Evolutionary conservation across 2,888 invertebrate species (phyloP), one percentile per base, ranked within the genome.

Genomic region (Paralinhomoeus sp.): DNA sequence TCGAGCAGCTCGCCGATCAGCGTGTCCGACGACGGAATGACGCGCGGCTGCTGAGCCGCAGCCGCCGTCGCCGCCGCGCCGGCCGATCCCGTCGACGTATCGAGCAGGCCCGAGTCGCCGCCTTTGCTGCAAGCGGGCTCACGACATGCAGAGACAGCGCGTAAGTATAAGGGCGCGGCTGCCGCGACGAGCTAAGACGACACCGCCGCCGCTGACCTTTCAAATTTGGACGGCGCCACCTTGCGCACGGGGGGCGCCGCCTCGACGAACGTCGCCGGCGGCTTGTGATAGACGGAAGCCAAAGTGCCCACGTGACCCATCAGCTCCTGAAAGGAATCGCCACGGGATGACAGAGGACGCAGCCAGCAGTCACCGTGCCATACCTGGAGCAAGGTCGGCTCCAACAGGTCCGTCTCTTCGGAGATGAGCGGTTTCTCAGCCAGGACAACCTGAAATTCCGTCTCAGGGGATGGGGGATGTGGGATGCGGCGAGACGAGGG

Each of bases 371-470:
- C 12, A 23, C 27, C 3, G 1, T 93, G 91, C 45, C 99, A 73
- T 67, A 99, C 97, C 64, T 97, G 93, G 49, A 97, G 68, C 37
- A 97, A 69, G 0, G 93, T 93, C 1, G 97, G 97, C 64, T 97
- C 97, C 51, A 97, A 67, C 38, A 93, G 70, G 70, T 97, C 97
- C 0, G 93, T 97, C 70, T 97, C 97, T 64, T 99, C 97, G 1
- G 89, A 89, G 62, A 97, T 99, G 44, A 99, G 72, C 1, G 97
- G 97, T 61, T 97, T 97, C 65, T 99, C 97, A 0, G 97, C 93
- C 40, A 97, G 69, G 1, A 99, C 93, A 33, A 97, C 53, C 47
- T 24, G 24, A n/a, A n/a, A n/a, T 18, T 17, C 23, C 31, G 22
- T 22, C 20, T 17, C 13, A 21, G 5, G 15, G 3, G 18, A 18